These are phyloP conservation scores for Peromyscus eremicus DNA, from an alignment of 2,797 vertebrate species.

Conservation along the genomic window DNA sequence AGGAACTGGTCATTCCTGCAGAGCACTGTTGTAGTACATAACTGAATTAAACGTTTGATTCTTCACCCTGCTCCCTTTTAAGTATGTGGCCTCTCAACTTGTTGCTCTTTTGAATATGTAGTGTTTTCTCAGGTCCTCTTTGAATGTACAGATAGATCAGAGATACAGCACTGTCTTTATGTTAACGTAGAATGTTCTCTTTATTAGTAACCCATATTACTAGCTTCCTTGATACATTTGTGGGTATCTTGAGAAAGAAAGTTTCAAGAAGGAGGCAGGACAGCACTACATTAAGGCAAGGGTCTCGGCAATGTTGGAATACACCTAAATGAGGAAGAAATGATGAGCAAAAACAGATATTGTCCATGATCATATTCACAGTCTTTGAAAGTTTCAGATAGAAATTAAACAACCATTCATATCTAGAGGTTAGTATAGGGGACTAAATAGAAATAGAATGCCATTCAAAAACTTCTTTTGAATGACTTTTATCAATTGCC, in stretches of 20 bases:
- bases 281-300: neutral
- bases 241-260: neutral
- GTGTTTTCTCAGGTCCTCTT: conserved; percentile 41
- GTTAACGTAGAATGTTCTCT: neutral
- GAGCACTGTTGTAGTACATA: conserved; percentile 11
- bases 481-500: neutral
- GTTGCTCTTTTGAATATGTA: neutral
- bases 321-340: neutral
- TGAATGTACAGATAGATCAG: neutral
- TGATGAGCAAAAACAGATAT: neutral
- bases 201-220: neutral
- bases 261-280: neutral
- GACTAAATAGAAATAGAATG: neutral
- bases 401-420: neutral
- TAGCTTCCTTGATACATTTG: neutral
- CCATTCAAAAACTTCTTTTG: neutral
- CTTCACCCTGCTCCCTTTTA: conserved; percentile 10
- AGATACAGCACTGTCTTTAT: neutral
- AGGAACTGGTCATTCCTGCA: neutral
- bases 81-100: neutral
- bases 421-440: neutral
- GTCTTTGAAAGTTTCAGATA: neutral
- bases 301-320: neutral
- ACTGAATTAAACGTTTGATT: conserved; percentile 63
- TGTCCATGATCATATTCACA: neutral